phyloP scores from a whole-genome alignment of 2,888 invertebrate genomes.

The Euphydryas editha region DNA sequence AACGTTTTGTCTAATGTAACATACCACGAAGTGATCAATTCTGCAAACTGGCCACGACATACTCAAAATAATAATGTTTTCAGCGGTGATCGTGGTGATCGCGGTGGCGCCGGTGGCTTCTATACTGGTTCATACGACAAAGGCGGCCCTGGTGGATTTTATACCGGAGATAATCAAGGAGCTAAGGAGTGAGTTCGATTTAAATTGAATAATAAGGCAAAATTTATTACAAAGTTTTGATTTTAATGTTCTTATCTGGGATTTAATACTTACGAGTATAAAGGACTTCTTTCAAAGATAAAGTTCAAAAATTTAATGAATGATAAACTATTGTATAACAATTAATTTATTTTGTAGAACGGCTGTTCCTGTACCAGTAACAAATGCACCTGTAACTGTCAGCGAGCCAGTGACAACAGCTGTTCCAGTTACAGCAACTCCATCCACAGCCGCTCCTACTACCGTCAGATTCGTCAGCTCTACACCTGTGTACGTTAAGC shows the following conservation, averaged over 20 bases:
- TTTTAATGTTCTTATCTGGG: too few species aligned
- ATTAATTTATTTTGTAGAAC: conserved; percentile 1
- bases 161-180: conserved; percentile 35
- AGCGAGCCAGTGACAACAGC: conserved; percentile 15
- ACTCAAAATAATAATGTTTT: not conserved
- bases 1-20: too few species aligned
- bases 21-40: too few species aligned
- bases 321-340: not conserved
- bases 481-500: conserved; percentile 29
- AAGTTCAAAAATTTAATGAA: too few species aligned
- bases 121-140: conserved; percentile 46
- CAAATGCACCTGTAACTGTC: not conserved
- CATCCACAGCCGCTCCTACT: conserved; percentile 29
- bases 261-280: too few species aligned
- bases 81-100: conserved; percentile 46
- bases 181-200: conserved; percentile 14
- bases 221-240: not conserved
- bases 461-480: conserved; percentile 25
- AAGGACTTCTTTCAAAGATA: too few species aligned
- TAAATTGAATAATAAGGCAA: not conserved
- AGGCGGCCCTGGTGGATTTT: conserved; percentile 44
- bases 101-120: conserved; percentile 52
- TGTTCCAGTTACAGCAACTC: conserved; percentile 16
- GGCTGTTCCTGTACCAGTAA: not conserved
- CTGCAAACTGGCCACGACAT: not conserved